These are phyloP conservation scores for Clarias laeviceps DNA, from an alignment of 2,797 vertebrate species.

Conservation along the genomic window DNA sequence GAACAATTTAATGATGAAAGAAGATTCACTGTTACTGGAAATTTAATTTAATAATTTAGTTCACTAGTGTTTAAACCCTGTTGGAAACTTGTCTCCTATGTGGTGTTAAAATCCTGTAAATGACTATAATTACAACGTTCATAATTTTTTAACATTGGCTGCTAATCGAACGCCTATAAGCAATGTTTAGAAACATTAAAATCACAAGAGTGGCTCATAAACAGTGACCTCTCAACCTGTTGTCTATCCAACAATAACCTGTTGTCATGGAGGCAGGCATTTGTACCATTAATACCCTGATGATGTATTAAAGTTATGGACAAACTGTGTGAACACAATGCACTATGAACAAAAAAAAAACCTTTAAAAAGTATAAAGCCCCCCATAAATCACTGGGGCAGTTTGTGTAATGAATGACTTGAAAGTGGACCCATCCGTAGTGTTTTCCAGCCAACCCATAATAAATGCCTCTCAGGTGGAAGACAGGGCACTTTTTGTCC, in stretches of 20 bases:
- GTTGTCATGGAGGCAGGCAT: background rate
- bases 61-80: no score
- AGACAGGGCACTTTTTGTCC: slow-evolving; percentile 46
- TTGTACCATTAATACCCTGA: no score
- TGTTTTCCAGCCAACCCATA: slow-evolving; percentile 12
- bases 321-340: no score
- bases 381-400: background rate
- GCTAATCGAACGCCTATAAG: background rate
- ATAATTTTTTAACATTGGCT: no score
- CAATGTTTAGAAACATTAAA: background rate
- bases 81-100: no score
- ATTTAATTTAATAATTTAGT: no score
- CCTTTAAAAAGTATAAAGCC: background rate
- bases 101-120: no score
- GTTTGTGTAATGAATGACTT: background rate
- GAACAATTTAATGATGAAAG: no score
- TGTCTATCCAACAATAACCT: background rate
- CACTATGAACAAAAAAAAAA: background rate
- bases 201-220: background rate
- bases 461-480: background rate
- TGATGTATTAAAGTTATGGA: background rate
- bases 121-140: no score
- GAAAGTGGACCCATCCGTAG: background rate
- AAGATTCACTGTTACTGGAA: no score
- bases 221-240: background rate